Percentiles rank a stretch among this genome's conserved stretches.
These are phyloP conservation scores for Tolypeutes matacus DNA, from an alignment of 2,797 vertebrate genomes.

Conservation along the genomic window DNA sequence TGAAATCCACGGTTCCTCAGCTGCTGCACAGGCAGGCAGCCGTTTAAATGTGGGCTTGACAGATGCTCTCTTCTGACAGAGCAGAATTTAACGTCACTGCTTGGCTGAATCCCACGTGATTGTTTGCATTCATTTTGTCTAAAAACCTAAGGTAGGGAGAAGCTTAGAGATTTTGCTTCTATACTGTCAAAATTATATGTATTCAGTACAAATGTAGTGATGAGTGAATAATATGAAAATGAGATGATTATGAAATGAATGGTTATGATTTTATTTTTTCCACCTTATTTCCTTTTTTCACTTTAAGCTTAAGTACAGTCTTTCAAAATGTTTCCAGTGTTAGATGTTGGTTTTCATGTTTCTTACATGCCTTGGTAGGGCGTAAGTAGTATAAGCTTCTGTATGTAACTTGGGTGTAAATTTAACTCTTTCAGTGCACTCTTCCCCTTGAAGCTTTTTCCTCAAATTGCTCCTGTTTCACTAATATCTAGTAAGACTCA, in stretches of 20 bases:
- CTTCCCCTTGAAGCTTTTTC: neutral
- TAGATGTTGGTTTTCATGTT: conserved; percentile 68
- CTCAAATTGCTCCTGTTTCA: conserved; percentile 37
- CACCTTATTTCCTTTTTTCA: conserved; percentile 69
- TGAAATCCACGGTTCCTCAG: conserved; percentile 86
- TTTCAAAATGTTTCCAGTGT: conserved; percentile 77
- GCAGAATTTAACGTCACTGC: conserved; percentile 92
- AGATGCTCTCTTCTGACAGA: conserved; percentile 93
- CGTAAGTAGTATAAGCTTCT: conserved; percentile 71
- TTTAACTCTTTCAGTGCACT: conserved; percentile 81
- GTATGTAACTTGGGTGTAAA: conserved; percentile 49
- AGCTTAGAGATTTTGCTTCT: conserved; percentile 83
- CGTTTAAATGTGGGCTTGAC: conserved; percentile 92
- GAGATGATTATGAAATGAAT: conserved; percentile 79
- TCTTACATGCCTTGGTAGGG: conserved; percentile 73
- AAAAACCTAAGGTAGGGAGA: conserved; percentile 87
- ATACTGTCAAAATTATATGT: conserved; percentile 74
- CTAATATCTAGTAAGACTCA: neutral
- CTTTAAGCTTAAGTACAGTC: conserved; percentile 59
- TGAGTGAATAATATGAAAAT: conserved; percentile 80
- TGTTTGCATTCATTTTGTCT: conserved; percentile 91
- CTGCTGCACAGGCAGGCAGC: conserved; percentile 90
- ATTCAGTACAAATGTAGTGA: conserved; percentile 66
- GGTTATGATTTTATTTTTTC: conserved; percentile 70
- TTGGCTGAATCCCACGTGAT: conserved; percentile 91